Evolutionary conservation across 64 coral and sea anemone genomes (phyloP).

Genomic region (Montipora foliosa): DNA sequence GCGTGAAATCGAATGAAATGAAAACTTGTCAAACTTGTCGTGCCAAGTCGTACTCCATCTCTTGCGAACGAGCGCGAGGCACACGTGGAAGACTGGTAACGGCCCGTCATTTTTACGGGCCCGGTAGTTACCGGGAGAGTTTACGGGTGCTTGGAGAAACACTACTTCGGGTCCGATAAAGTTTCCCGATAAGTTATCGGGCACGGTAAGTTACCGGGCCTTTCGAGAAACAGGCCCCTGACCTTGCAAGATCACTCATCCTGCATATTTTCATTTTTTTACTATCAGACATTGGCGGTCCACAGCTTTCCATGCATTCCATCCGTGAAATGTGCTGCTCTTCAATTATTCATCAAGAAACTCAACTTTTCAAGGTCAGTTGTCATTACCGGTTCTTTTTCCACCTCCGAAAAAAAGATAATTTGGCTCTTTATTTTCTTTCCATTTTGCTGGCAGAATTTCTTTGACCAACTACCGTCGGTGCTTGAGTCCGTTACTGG

Average conservation of each 20-base stretch:
- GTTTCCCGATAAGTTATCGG: background rate
- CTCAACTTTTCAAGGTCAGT: slow-evolving; percentile 89
- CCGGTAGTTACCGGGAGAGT: too few relatives aligned
- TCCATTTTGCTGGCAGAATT: background rate
- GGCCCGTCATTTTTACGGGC: too few relatives aligned
- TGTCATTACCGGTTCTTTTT: background rate
- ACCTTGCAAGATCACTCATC: too few relatives aligned
- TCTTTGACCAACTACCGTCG: slow-evolving; percentile 18
- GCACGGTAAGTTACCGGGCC: too few relatives aligned
- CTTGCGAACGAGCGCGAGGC: too few relatives aligned
- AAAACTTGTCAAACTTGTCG: too few relatives aligned
- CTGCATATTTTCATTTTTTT: background rate
- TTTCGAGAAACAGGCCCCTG: too few relatives aligned
- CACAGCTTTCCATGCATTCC: slow-evolving; percentile 96
- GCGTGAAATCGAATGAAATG: too few relatives aligned
- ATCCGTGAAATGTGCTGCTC: slow-evolving; percentile 96
- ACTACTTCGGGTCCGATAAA: too few relatives aligned
- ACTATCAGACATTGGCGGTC: slow-evolving; percentile 85
- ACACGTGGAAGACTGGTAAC: too few relatives aligned
- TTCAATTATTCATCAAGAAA: slow-evolving; percentile 81
- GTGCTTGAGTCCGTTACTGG: slow-evolving; percentile 21
- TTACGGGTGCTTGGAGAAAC: too few relatives aligned
- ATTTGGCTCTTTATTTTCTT: background rate
- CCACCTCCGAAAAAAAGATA: background rate
- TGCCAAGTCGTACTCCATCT: too few relatives aligned